These are phyloP conservation scores for Listronotus bonariensis DNA, from an alignment of 1,140 invertebrate genomes.

Conservation along the genomic window DNA sequence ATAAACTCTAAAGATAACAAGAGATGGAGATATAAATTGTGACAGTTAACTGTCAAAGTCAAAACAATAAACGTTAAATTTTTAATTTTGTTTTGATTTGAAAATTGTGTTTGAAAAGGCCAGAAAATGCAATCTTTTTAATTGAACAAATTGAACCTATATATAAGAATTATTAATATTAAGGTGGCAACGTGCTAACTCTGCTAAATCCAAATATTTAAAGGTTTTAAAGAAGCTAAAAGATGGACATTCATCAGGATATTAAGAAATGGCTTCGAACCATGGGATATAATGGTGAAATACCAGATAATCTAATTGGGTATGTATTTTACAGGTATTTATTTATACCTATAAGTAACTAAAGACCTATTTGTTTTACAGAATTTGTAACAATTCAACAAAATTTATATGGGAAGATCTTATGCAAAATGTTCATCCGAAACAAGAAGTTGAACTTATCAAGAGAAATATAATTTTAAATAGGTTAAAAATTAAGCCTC, in stretches of 20 bases:
- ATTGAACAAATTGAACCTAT: no score
- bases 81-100: no score
- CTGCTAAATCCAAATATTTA: no score
- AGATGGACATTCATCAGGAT: conserved; percentile 29
- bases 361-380: conserved; percentile 6
- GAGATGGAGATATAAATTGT: no score
- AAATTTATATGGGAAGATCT: conserved; percentile 41
- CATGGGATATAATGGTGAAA: conserved; percentile 36
- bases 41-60: no score
- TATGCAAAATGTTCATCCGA: conserved; percentile 32
- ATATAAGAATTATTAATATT: no score
- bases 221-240: background rate
- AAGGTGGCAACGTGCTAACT: no score
- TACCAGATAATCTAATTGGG: conserved; percentile 24
- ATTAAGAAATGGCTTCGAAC: conserved; percentile 34
- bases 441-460: conserved; percentile 37
- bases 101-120: no score
- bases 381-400: conserved; percentile 38
- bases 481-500: conserved; percentile 18
- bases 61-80: no score
- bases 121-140: no score
- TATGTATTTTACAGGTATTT: conserved; percentile 10
- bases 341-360: background rate
- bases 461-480: conserved; percentile 37
- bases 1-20: no score